Evolutionary conservation across 2,113 vertebrate genomes (phyloP).

Genomic region (Galeopterus variegatus): DNA sequence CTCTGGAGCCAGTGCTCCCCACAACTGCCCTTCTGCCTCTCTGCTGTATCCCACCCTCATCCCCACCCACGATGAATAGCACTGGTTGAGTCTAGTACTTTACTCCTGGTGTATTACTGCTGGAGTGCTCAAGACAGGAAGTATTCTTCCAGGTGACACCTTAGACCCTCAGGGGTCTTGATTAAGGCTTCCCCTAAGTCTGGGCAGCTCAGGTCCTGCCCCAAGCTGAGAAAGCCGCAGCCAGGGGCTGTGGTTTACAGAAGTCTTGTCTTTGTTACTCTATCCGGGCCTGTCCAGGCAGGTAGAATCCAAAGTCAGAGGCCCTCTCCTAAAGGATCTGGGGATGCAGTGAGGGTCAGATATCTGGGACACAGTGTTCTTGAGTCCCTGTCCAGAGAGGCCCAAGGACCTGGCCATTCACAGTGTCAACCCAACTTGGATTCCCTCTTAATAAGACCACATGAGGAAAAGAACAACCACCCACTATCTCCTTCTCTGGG

Average conservation of each 20-base stretch:
- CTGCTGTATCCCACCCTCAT: background rate
- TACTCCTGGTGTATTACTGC: background rate
- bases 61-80: background rate
- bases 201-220: background rate
- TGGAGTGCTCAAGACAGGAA: background rate
- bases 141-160: background rate
- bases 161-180: background rate
- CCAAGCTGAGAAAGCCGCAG: background rate
- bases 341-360: background rate
- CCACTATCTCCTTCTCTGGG: background rate
- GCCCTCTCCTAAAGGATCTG: background rate
- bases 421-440: background rate
- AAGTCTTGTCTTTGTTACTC: background rate
- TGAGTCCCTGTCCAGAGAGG: background rate
- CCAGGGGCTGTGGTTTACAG: background rate
- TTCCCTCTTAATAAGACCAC: background rate
- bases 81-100: background rate
- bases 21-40: background rate
- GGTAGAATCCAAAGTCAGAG: background rate
- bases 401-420: background rate
- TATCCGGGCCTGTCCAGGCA: rapidly evolving
- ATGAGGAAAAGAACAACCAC: background rate
- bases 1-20: background rate
- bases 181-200: background rate
- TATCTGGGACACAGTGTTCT: background rate